A percentile compares a stretch with the other conserved stretches of the same genome.
Evolutionary conservation across 2,888 invertebrate species (phyloP).

Genomic region (Zaprionus obscuricornis): DNA sequence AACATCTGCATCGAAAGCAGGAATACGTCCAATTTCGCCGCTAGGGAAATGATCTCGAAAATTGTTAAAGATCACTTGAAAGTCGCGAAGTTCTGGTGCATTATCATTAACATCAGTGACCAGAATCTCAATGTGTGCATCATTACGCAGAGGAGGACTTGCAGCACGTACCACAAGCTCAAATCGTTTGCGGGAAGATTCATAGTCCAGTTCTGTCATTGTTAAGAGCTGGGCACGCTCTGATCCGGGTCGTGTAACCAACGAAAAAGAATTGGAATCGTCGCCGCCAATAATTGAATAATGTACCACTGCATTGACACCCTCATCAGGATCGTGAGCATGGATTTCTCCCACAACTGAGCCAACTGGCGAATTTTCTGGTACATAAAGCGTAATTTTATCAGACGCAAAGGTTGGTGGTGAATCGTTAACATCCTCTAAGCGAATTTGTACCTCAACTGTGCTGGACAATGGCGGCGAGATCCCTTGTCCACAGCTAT

Average conservation of each 20-base stretch:
- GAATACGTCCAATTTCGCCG: constrained; percentile 95
- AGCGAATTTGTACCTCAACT: constrained; percentile 90
- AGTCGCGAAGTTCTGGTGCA: constrained; percentile 95
- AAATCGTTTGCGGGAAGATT: constrained; percentile 95
- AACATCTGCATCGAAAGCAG: constrained; percentile 97
- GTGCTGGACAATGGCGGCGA: constrained; percentile 89
- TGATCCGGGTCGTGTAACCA: constrained; percentile 91
- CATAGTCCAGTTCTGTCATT: constrained; percentile 96
- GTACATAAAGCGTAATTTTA: constrained; percentile 93
- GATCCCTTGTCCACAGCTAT: constrained; percentile 95
- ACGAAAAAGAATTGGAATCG: constrained; percentile 93
- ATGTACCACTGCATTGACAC: constrained; percentile 94
- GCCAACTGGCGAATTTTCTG: constrained; percentile 98
- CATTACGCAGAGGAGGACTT: constrained; percentile 94
- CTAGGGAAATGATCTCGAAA: constrained; percentile 96
- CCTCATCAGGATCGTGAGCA: constrained; percentile 96
- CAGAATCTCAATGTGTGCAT: constrained; percentile 93
- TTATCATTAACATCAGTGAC: constrained; percentile 98
- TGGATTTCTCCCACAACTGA: constrained; percentile 95
- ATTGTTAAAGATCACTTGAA: constrained; percentile 97
- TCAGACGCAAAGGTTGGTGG: constrained; percentile 95
- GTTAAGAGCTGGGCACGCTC: constrained; percentile 95
- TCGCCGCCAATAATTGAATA: constrained; percentile 98
- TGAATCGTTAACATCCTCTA: constrained; percentile 95
- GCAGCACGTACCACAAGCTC: constrained; percentile 95